phyloP scores from a whole-genome alignment of 1,140 invertebrate genomes.

The Ooceraea biroi region DNA sequence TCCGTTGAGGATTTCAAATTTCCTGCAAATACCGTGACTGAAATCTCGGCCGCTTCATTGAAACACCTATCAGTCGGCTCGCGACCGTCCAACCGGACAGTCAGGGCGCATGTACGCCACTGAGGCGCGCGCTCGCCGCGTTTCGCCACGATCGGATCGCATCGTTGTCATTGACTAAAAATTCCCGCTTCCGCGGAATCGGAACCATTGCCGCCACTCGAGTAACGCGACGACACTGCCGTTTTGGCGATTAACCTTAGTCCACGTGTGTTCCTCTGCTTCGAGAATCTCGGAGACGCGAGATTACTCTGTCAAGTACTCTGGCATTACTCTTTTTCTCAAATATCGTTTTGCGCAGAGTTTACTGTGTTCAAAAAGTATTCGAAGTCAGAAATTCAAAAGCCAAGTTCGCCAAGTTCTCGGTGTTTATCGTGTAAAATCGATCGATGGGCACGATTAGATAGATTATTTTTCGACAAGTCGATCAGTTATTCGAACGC shows the following conservation, averaged over 20 bases:
- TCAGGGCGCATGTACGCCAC: constrained; percentile 67
- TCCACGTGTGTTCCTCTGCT: background rate
- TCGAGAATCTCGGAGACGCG: background rate
- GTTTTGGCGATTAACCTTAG: background rate
- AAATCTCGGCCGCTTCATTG: constrained; percentile 83
- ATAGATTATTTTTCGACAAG: background rate
- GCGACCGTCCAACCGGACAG: constrained; percentile 84
- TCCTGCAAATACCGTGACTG: constrained; percentile 79
- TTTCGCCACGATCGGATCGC: constrained; percentile 30
- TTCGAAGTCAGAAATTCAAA: background rate
- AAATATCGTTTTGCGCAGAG: background rate
- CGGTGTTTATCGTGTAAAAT: background rate
- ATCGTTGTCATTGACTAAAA: constrained; percentile 33
- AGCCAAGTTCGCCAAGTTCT: background rate
- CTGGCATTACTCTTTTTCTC: background rate
- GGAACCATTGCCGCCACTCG: background rate
- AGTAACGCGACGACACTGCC: background rate
- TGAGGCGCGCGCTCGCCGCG: constrained; percentile 65
- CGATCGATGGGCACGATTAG: background rate
- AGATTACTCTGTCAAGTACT: background rate
- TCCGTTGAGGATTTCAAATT: constrained; percentile 64
- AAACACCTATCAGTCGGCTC: constrained; percentile 85
- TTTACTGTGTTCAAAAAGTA: background rate
- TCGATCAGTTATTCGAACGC: background rate
- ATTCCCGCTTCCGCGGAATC: background rate